Percentiles rank a stretch among this genome's conserved stretches.
Conservation (phyloP, 2,888 invertebrate species). For the Belgica antarctica region DNA sequence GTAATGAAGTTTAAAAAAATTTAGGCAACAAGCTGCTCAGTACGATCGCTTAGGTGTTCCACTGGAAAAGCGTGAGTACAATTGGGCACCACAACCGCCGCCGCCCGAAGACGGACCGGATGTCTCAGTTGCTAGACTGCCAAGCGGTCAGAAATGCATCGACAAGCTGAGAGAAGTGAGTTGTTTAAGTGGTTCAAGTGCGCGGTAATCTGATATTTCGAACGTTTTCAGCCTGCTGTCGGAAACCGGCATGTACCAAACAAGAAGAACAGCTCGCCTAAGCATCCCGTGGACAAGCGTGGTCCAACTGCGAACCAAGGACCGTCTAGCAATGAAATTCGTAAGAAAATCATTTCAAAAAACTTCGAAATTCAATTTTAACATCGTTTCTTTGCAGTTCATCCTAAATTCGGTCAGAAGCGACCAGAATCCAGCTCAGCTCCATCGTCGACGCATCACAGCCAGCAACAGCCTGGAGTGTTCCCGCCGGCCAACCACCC, state of each 20-base stretch:
- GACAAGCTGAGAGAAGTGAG: constrained; percentile 62
- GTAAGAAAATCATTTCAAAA: constrained; percentile 47
- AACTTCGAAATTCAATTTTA: neutral
- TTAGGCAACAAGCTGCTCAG: constrained; percentile 79
- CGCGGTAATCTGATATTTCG: neutral
- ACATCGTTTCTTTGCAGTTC: constrained; percentile 49
- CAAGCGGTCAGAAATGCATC: constrained; percentile 75
- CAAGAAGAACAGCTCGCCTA: constrained; percentile 66
- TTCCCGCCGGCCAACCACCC: constrained; percentile 46
- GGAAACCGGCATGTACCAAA: constrained; percentile 53
- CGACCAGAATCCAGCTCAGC: constrained; percentile 55
- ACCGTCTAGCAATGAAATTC: constrained; percentile 51
- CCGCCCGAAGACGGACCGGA: constrained; percentile 88
- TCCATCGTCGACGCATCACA: constrained; percentile 52
- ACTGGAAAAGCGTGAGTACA: constrained; percentile 85
- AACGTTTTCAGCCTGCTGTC: neutral
- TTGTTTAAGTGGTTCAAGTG: neutral
- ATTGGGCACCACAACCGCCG: constrained; percentile 90
- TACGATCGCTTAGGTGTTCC: constrained; percentile 88
- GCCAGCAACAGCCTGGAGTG: constrained; percentile 47
- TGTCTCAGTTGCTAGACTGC: constrained; percentile 76
- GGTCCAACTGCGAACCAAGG: constrained; percentile 44
- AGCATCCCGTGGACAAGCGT: constrained; percentile 56
- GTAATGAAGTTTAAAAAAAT: neutral
- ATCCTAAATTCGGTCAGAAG: constrained; percentile 54